Evolutionary conservation across 2,888 invertebrate species (phyloP), one percentile per base, ranked within the genome.

Genomic region (Xestobium rufovillosum): DNA sequence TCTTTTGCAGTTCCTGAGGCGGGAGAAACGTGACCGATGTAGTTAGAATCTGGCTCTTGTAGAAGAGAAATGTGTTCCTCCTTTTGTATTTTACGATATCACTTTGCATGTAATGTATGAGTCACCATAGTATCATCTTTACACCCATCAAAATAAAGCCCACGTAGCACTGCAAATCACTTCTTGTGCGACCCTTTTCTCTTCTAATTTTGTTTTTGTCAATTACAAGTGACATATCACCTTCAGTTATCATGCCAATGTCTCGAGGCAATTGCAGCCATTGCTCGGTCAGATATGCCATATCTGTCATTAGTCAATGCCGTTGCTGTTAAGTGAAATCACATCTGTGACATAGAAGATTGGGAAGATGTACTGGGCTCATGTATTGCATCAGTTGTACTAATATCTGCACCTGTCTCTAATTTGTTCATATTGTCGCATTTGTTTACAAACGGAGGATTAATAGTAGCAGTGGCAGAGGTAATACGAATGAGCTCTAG

Each of bases 131-230:
- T 23, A n/a, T 23, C 23, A n/a, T 23, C 23, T n/a, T 23, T 23
- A 8, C 23, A 8, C n/a, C 8, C 23, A 23, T 23, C 23, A 8
- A 23, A 23, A 23, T 23, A 23, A n/a, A 23, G 23, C 6, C 23
- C 23, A 8, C 6, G n/a, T n/a, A 23, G n/a, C 23, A 8, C 6
- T n/a, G n/a, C 23, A 23, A 23, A 8, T 23, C 23, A 23, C 8
- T n/a, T n/a, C n/a, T 23, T 8, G n/a, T n/a, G n/a, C n/a, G 6
- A 8, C n/a, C 8, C 23, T 23, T 23, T 23, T 23, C 23, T n/a
- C 23, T 23, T 23, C 23, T 23, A 8, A 23, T 23, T 23, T 23
- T 23, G 23, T 23, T 23, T n/a, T 23, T 23, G n/a, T 23, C 23
- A n/a, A 23, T 23, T 8, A 23, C 23, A 6, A 8, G 23, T 6